These are phyloP conservation scores for Metellina segmentata DNA, from an alignment of 2,888 invertebrate species.

Conservation along the genomic window DNA sequence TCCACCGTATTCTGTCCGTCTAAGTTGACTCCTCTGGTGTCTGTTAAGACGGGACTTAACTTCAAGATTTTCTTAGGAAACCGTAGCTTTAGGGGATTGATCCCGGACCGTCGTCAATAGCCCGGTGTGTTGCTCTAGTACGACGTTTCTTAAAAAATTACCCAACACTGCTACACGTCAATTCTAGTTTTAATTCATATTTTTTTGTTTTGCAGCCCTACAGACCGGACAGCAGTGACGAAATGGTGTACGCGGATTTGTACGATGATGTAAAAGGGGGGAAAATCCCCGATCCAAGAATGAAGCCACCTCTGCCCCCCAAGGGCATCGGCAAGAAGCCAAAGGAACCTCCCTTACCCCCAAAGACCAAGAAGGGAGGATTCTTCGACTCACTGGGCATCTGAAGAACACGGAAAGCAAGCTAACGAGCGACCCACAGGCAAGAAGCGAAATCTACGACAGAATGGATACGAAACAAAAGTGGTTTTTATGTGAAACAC, in stretches of 20 bases:
- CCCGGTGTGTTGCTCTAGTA: too few species aligned
- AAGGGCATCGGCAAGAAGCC: constrained; percentile 78
- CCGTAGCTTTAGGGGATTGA: too few species aligned
- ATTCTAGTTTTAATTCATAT: too few species aligned
- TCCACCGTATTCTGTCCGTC: too few species aligned
- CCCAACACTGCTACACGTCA: too few species aligned
- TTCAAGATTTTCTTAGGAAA: too few species aligned
- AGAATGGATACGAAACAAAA: not conserved
- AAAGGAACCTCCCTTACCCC: constrained; percentile 76
- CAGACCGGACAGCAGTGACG: constrained; percentile 78
- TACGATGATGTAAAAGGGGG: constrained; percentile 78
- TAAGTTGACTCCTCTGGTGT: too few species aligned
- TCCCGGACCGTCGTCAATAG: too few species aligned
- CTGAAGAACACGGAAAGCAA: constrained; percentile 30
- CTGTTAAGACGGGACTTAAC: too few species aligned
- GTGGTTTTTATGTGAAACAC: constrained; percentile 3
- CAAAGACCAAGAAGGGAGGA: constrained; percentile 76
- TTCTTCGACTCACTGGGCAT: constrained; percentile 72
- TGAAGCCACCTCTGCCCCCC: constrained; percentile 78
- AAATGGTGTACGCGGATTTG: constrained; percentile 78
- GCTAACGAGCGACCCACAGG: constrained; percentile 5
- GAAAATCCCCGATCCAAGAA: constrained; percentile 78
- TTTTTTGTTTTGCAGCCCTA: constrained; percentile 76
- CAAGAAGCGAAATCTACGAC: not conserved
- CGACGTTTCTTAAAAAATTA: too few species aligned